Conservation (phyloP, 2,888 invertebrate species). For the Tortrix viridana region DNA sequence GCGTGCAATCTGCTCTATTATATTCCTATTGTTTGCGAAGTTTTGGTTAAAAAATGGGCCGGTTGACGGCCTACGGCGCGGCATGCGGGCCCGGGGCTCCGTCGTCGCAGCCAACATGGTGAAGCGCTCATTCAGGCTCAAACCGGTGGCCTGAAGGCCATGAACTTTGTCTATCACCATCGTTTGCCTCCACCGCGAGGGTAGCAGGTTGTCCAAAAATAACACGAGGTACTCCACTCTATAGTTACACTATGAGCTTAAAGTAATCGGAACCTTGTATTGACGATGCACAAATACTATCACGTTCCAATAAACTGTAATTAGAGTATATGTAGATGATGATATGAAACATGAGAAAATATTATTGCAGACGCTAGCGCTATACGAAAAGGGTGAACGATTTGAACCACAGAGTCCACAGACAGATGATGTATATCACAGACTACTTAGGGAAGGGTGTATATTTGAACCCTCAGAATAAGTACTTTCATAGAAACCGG, state of each 20-base stretch:
- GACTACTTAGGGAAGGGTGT: no score
- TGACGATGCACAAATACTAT: constrained; percentile 4
- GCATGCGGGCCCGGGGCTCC: constrained; percentile 42
- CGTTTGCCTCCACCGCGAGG: constrained; percentile 40
- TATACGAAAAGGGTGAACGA: constrained; percentile 13
- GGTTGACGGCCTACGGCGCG: constrained; percentile 39
- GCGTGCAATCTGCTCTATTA: constrained; percentile 61
- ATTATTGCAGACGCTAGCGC: constrained; percentile 44
- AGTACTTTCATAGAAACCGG: no score
- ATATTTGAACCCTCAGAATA: no score
- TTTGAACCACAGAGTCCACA: background rate
- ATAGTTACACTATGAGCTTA: background rate
- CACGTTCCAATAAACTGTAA: constrained; percentile 14
- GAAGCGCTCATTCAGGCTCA: constrained; percentile 67
- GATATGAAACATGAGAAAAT: constrained; percentile 16
- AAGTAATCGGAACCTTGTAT: constrained; percentile 4
- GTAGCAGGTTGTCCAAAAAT: constrained; percentile 10
- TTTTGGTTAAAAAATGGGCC: constrained; percentile 48
- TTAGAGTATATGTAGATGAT: constrained; percentile 16
- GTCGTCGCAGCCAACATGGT: constrained; percentile 56
- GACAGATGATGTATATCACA: no score
- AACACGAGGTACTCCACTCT: constrained; percentile 23
- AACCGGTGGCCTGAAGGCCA: constrained; percentile 74
- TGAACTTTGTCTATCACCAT: constrained; percentile 72
- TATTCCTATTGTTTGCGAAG: constrained; percentile 49